Base-by-base conservation (phyloP, 2,888 invertebrate species). In the Agrochola litura region DNA sequence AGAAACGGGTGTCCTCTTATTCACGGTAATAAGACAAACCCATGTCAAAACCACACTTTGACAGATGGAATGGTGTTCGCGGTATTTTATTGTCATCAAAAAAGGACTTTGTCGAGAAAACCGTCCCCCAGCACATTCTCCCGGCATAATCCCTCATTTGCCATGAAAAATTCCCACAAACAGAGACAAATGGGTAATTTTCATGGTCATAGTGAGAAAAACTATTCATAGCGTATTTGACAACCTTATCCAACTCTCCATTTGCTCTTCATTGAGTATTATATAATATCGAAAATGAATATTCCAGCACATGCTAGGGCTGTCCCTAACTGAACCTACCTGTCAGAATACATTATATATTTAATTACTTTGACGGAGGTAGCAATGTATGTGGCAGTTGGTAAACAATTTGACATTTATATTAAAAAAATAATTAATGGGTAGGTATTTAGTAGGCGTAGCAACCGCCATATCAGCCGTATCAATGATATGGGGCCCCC, bases 201-300 rank as follows among this genome's bases (percentile, higher is more conserved):
- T 22, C 22, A 49, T 5, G 22, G 0, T 37, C 12, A 54, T 64
- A 49, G 10, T 16, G 19, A 43, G 6, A 30, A 19, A 63, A 52
- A 58, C 8, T 25, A 63, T 66, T 56, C 14, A n/a, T 41, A 49
- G 6, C 12, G 12, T 63, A 37, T 54, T 75, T 68, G 84, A 52
- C 86, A 85, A 76, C 86, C 84, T 54, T 84, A 81, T 52, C 58
- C 22, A 16, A 61, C 70, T 75, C 77, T 66, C 65, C 65, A 83
- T 80, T 86, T 76, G 70, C 84, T 73, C 58, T 72, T 22, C 60
- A 68, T 69, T 71, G 58, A 74, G 70, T 56, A n/a, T 56, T 71
- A 78, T 69, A 81, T 69, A 75, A 78, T 78, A 67, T 78, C 68
- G 25, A 68, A 75, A 71, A 83, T 76, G 84, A 84, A 83, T 85